Evolutionary conservation across 2,797 vertebrate species (phyloP).

Genomic region (Clarias laeviceps): DNA sequence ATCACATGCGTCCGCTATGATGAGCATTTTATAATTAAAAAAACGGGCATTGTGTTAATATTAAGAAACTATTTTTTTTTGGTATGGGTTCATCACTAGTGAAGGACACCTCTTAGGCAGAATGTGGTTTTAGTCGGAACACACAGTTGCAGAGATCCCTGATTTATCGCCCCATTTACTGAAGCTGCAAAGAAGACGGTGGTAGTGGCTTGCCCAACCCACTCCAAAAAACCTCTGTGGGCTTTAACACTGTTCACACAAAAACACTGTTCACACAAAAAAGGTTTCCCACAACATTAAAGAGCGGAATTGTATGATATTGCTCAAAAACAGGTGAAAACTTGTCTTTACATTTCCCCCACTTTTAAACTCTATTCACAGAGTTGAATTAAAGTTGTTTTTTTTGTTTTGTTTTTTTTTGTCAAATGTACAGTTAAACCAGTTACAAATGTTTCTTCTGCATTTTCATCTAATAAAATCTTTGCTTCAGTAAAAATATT

Average conservation of each 20-base stretch:
- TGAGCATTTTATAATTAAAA: background rate
- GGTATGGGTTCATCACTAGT: too few species aligned
- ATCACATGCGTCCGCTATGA: background rate
- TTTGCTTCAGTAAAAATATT: background rate
- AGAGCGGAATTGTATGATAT: background rate
- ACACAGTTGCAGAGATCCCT: background rate
- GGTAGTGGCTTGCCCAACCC: background rate
- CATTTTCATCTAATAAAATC: background rate
- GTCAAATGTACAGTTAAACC: too few species aligned
- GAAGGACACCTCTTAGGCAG: background rate
- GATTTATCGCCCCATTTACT: background rate
- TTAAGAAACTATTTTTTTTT: background rate
- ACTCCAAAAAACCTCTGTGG: background rate
- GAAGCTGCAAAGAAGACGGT: background rate
- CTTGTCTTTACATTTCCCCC: background rate
- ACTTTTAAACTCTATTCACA: background rate
- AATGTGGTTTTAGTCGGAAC: background rate
- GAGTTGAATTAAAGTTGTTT: too few species aligned
- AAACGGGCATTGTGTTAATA: background rate
- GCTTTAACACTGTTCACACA: background rate
- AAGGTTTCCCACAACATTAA: background rate
- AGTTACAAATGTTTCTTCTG: background rate
- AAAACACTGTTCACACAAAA: background rate
- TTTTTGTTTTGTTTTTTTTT: too few species aligned
- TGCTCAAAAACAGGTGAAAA: background rate